A percentile compares a stretch with the other conserved stretches of the same genome.
Conservation (phyloP, 2,113 vertebrate species). For the Erpornis zantholeuca region DNA sequence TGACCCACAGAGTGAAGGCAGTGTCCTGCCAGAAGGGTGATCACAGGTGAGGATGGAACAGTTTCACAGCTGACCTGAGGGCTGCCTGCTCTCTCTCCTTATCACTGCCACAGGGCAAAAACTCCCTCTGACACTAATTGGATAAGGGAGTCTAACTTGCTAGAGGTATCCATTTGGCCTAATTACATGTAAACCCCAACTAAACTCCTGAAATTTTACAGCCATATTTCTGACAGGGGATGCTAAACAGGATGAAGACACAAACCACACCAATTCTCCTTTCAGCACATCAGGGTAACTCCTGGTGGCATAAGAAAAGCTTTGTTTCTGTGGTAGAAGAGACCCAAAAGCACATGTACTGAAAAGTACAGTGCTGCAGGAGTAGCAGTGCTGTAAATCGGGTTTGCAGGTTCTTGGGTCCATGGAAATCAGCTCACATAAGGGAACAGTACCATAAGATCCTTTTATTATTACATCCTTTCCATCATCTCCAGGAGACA, state of each 20-base stretch:
- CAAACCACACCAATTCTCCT: background rate
- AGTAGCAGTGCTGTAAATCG: background rate
- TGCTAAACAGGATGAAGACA: background rate
- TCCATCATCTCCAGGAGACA: background rate
- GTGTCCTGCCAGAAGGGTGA: background rate
- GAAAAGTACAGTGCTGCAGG: background rate
- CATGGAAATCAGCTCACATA: background rate
- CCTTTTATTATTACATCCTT: background rate
- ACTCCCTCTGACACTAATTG: background rate
- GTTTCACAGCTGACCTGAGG: background rate
- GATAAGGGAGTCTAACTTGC: background rate
- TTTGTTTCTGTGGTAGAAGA: background rate
- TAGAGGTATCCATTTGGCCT: background rate
- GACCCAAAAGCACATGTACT: background rate
- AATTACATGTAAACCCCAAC: background rate
- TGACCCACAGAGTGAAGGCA: background rate
- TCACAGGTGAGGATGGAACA: background rate
- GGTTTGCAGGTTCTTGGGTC: background rate
- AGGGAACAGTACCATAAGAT: background rate
- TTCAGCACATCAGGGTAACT: background rate
- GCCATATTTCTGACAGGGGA: rapidly evolving
- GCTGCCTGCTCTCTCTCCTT: background rate
- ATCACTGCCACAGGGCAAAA: background rate
- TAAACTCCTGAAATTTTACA: background rate
- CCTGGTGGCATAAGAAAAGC: background rate